Base-by-base conservation (phyloP, 2,113 vertebrate species). In the Notothenia coriiceps region DNA sequence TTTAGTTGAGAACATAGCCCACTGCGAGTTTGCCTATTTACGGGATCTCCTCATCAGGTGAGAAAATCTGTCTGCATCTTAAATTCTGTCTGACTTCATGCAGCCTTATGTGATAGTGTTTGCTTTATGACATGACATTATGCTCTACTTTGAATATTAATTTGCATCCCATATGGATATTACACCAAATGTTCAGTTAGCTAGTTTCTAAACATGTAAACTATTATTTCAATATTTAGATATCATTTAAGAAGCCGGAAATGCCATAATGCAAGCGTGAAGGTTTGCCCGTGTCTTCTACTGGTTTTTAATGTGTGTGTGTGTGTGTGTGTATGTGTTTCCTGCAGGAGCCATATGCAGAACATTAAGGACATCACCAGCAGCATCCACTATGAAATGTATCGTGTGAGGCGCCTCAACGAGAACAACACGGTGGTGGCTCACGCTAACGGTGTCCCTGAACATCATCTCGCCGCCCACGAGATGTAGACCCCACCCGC, bases 361-460 rank as follows among this genome's bases (percentile, higher is more conserved):
- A 99, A 99, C 94, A 99, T 99, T 66, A 99, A 99, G 91, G 98
- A 99, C 92, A 99, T 99, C 90, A 99, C 98, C 94, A 98, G 97
- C 95, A 97, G 94, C 94, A 99, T 99, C 96, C 98, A 99, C 92
- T 99, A 99, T 0, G 98, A 99, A 91, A 96, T 97, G 72, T 99
- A 99, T 91, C 96, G 98, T 0, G 98, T 99, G 68, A 95, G 96
- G 70, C 96, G 98, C 63, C 97, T 99, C 91, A 98, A 98, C 0
- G 97, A 99, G 92, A 95, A 95, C 82, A 93, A 95, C 90, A 87
- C 94, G 5, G 86, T 62, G 33, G 81, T 76, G 66, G 82, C 85
- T 79, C 94, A 98, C 73, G 95, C 97, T 73, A 98, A 98, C 5
- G 96, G 97, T 2, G 86, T 97, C 85, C 88, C 94, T 0, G 94